Evolutionary conservation across 2,797 vertebrate genomes (phyloP), one percentile per base, ranked within the genome.

Genomic region (Pangasius sanitwongsei): DNA sequence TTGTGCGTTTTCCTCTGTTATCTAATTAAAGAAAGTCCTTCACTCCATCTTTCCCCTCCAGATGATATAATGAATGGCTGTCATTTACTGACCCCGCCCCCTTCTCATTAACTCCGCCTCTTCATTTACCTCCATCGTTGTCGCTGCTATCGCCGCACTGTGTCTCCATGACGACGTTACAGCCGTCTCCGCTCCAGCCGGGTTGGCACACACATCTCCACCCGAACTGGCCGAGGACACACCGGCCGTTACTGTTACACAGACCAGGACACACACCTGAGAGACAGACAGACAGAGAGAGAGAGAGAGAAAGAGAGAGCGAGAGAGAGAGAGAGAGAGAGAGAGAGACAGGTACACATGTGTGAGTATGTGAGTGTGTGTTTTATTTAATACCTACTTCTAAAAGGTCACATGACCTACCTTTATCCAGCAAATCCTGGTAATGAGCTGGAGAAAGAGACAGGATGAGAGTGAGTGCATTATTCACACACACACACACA

Each of bases 111-210:
- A 65, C 74, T 11, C 86, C 86, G 15, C 75, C 86, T 50, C 72
- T 57, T 55, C 63, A 41, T 86, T 90, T 95, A 99, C 98, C 98
- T 97, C 97, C 98, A 92, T 99, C 98, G 86, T 99, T 99, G 96
- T 99, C 98, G 93, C 97, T 94, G 95, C 96, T 97, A 95, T 99
- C 98, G 91, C 96, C 97, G 95, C 98, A 99, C 94, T 97, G 96
- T 96, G 98, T 99, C 96, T 99, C 98, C 98, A 99, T 99, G 96
- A 99, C 97, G 92, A 99, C 92, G 48, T 97, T 98, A 94, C 98
- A 99, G 91, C 98, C 98, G 0, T 96, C 95, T 90, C 98, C 98
- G 90, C 98, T 99, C 98, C 98, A 99, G 94, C 98, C 98, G 83
- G 97, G 96, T 93, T 99, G 98, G 94, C 98, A 99, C 89, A 99